Conservation (phyloP, 2,113 vertebrate species). For the Cygnus buccinator region DNA sequence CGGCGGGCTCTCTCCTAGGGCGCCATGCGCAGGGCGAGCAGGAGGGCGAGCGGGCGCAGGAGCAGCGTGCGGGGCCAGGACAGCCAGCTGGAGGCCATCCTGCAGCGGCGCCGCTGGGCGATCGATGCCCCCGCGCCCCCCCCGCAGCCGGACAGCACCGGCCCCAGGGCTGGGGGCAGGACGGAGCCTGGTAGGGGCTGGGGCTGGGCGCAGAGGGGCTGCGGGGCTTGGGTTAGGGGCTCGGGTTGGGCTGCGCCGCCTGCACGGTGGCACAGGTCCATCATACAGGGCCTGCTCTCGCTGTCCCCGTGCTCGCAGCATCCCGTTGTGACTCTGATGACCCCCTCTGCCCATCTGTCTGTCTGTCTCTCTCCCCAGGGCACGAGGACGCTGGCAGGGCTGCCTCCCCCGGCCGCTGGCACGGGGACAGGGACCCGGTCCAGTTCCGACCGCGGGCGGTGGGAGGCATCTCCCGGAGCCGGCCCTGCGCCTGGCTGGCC, state of each 20-base stretch:
- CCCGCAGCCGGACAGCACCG: background rate
- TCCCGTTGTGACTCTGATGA: no score
- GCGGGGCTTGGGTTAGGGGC: no score
- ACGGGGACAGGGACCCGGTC: no score
- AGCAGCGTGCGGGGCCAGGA: conserved; percentile 58
- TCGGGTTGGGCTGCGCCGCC: no score
- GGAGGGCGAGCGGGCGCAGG: conserved; percentile 15
- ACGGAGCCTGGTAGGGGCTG: accelerated
- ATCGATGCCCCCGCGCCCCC: background rate
- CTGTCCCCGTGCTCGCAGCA: background rate
- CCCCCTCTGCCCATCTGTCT: background rate
- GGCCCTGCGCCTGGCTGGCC: background rate
- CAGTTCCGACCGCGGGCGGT: background rate
- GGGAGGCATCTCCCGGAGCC: background rate
- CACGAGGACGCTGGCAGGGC: accelerated
- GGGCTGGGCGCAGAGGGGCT: background rate
- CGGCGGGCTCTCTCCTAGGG: background rate
- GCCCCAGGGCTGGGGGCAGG: background rate
- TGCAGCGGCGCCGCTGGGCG: conserved; percentile 79
- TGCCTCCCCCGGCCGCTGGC: accelerated
- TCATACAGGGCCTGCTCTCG: no score
- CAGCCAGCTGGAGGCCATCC: conserved; percentile 75
- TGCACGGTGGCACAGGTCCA: background rate
- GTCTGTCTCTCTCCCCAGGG: background rate
- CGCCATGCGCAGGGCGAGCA: conserved; percentile 29